phyloP scores from a whole-genome alignment of 2,888 invertebrate genomes.

The Trichogramma dendrolimi region DNA sequence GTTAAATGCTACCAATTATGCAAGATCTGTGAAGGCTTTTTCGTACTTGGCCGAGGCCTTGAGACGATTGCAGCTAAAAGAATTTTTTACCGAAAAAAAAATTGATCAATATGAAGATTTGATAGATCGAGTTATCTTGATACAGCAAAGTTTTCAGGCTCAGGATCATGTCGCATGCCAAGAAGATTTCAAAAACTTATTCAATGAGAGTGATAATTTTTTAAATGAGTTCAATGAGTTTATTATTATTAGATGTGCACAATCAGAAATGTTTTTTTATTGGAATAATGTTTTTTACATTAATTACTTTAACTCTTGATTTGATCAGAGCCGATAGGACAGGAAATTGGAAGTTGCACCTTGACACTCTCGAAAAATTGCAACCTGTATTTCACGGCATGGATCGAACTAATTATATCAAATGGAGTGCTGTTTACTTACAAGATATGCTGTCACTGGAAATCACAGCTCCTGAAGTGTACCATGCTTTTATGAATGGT shows the following conservation, averaged over 20 bases:
- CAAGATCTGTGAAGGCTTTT: slow-evolving; percentile 13
- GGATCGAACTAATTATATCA: slow-evolving; percentile 1
- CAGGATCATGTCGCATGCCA: neutral
- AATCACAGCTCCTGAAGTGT: slow-evolving; percentile 4
- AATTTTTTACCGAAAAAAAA: slow-evolving; percentile 7
- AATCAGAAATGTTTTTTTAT: slow-evolving; percentile 6
- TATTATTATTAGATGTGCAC: slow-evolving; percentile 1
- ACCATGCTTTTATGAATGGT: neutral
- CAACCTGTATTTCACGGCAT: neutral
- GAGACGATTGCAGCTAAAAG: slow-evolving; percentile 15
- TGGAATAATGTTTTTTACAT: neutral
- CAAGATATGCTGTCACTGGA: slow-evolving; percentile 1
- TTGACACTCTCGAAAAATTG: no score
- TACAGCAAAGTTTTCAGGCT: slow-evolving; percentile 1
- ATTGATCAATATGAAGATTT: slow-evolving; percentile 2
- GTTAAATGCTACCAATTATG: slow-evolving; percentile 16
- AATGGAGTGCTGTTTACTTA: neutral
- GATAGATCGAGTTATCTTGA: neutral
- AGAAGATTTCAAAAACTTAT: neutral
- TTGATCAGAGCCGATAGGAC: no score
- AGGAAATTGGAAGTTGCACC: no score
- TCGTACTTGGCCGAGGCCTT: slow-evolving; percentile 11
- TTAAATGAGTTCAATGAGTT: slow-evolving; percentile 3
- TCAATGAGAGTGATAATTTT: neutral
- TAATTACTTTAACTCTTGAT: no score